phyloP scores from a whole-genome alignment of 2,888 invertebrate genomes.

The Rapana venosa region DNA sequence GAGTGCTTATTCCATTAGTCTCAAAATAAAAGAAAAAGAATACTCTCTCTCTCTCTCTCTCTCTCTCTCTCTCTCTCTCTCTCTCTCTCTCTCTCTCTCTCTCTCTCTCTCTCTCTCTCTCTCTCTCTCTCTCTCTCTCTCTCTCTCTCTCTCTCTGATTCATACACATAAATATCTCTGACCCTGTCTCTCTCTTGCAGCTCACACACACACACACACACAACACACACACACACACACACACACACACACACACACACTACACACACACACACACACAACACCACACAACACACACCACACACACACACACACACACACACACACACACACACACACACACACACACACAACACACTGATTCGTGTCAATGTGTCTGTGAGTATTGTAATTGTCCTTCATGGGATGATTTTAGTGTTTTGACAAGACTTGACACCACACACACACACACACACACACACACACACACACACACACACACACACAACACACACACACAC shows the following conservation, averaged over 20 bases:
- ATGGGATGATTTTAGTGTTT: no score
- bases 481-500: no score
- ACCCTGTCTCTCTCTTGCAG: not conserved
- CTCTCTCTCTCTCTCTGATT: not conserved
- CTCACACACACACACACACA: not conserved
- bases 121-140: not conserved
- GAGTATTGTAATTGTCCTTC: no score
- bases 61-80: not conserved
- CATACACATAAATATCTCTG: not conserved
- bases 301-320: not conserved
- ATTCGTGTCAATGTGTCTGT: no score
- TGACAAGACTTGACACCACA: no score
- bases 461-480: no score
- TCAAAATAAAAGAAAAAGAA: no score
- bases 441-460: not conserved
- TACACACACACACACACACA: not conserved
- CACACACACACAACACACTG: no score
- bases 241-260: not conserved
- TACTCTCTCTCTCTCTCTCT: no score
- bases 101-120: constrained; percentile 17
- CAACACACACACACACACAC: not conserved
- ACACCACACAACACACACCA: not conserved
- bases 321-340: not conserved
- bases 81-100: constrained; percentile 42
- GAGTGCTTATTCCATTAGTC: not conserved